Evolutionary conservation across 2,888 invertebrate genomes (phyloP), one percentile per base, ranked within the genome.

Genomic region (Nymphalis polychloros): DNA sequence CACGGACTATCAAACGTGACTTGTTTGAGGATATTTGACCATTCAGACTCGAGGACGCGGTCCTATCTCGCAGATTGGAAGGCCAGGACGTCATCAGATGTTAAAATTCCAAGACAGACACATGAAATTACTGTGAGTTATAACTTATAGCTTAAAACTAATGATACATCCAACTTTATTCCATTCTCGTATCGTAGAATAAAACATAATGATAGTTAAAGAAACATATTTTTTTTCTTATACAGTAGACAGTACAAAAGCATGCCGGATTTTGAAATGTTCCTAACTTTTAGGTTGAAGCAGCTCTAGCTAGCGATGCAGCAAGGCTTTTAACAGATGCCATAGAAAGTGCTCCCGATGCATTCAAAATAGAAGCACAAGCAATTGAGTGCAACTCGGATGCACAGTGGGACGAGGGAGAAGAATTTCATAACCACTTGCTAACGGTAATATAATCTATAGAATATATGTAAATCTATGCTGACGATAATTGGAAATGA

Each of bases 1-100:
- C 92, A 94, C 73, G 94, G 94, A 1, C 88, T 94, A 52, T 94
- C 95, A 0, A 96, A 96, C 77, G 95, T 96, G 2, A 95, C 96
- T 1, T 95, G 95, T 31, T 89, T 96, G 68, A 90, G 95, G 73
- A 88, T 96, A 70, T 91, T 96, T 23, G 94, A 96, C 79, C 94
- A 94, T 52, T 88, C 93, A 0, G 93, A 92, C 71, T 86, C 90
- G 7, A 89, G 92, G 73, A 90, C 94, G 13, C 84, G 83, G 53
- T 88, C 90, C 48, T 93, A 93, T 72, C 85, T 93, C 62, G 85
- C 89, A 19, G 94, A 94, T 68, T 93, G 93, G 93, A 87, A 88
- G 79, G 78, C 76, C 0, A 74, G 75, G 65, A 68, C 66, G 31
- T 59, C 76, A 1, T 13, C 70, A 46, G 73, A 84, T 50, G 84